Evolutionary conservation across 2,797 vertebrate genomes (phyloP).

Genomic region (Paguma larvata): DNA sequence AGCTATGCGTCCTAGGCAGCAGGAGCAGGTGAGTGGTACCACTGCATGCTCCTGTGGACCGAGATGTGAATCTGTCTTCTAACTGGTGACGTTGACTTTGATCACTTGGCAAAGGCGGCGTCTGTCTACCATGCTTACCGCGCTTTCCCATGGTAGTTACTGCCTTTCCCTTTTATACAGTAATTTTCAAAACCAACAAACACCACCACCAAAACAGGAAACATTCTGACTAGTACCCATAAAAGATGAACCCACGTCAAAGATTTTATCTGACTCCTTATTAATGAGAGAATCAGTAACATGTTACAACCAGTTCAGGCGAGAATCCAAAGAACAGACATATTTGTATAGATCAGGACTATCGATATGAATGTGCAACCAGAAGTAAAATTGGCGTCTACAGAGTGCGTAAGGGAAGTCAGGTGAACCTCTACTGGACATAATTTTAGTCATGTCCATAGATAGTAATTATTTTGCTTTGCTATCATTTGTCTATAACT

Average conservation of each 20-base stretch:
- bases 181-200: neutral
- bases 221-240: neutral
- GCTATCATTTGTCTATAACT: neutral
- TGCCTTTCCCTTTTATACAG: neutral
- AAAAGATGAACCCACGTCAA: neutral
- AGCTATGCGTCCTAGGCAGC: neutral
- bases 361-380: neutral
- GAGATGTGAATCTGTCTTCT: neutral
- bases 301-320: neutral
- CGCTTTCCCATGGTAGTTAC: neutral
- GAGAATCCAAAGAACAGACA: neutral
- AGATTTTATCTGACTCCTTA: conserved; percentile 14
- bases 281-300: neutral
- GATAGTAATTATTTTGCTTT: conserved; percentile 18
- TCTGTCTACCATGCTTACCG: neutral
- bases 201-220: neutral
- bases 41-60: neutral
- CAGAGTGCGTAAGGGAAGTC: neutral
- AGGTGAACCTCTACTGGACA: neutral
- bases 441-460: neutral
- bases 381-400: neutral
- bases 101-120: neutral
- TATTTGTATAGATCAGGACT: neutral
- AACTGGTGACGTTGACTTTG: neutral
- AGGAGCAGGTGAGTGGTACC: neutral